phyloP scores from a whole-genome alignment of 2,888 invertebrate species.

The Keiferia lycopersicella region DNA sequence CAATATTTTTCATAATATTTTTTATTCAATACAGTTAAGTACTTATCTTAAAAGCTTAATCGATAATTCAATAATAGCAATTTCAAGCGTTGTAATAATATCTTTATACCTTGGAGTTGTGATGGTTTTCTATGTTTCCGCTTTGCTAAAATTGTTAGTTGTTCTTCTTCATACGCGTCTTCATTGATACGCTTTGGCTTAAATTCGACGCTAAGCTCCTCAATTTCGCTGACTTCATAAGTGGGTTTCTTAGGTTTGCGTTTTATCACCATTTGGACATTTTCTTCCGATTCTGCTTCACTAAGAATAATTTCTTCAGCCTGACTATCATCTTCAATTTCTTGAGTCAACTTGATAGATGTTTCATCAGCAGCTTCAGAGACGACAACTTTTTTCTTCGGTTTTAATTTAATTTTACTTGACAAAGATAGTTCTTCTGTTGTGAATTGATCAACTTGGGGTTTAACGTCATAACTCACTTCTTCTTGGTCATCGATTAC shows the following conservation, averaged over 20 bases:
- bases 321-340: conserved; percentile 83
- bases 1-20: not conserved
- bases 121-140: conserved; percentile 83
- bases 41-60: not conserved
- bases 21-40: not conserved
- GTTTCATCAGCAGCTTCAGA: conserved; percentile 86
- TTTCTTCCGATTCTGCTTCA: conserved; percentile 83
- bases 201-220: conserved; percentile 81
- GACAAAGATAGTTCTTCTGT: conserved; percentile 87
- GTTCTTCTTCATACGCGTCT: conserved; percentile 83
- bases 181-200: conserved; percentile 68
- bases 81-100: not conserved
- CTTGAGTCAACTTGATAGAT: conserved; percentile 84
- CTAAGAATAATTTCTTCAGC: conserved; percentile 85
- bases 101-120: conserved; percentile 83
- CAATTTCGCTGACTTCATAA: conserved; percentile 83
- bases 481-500: conserved; percentile 86
- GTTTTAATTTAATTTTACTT: conserved; percentile 85
- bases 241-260: conserved; percentile 74
- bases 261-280: conserved; percentile 74
- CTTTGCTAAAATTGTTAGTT: conserved; percentile 85
- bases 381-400: conserved; percentile 82
- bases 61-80: not conserved
- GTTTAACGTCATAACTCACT: conserved; percentile 70
- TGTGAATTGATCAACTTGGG: conserved; percentile 74